A percentile compares a stretch with the other conserved stretches of the same genome.
phyloP scores from a whole-genome alignment of 2,113 vertebrate species.

The Desmodus rotundus region DNA sequence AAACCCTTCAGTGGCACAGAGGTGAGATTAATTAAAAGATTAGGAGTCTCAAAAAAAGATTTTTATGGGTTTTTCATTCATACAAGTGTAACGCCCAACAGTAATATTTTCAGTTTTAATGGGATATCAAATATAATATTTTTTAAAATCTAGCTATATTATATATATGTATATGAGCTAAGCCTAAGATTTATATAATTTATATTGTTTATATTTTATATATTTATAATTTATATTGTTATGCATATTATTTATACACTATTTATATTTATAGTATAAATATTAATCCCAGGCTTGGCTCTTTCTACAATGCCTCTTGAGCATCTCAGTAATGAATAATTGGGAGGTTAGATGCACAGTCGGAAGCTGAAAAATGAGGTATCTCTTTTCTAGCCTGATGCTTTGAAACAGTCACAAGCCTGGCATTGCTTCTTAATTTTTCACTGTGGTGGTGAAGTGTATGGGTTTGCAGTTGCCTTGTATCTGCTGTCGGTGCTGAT shows the following conservation, averaged over 20 bases:
- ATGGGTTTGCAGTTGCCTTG: slow-evolving; percentile 6
- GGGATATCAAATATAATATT: slow-evolving; percentile 60
- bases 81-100: slow-evolving; percentile 53
- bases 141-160: slow-evolving; percentile 29
- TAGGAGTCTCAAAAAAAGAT: slow-evolving; percentile 51
- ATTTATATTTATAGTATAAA: neutral
- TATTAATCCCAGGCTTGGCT: neutral
- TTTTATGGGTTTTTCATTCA: slow-evolving; percentile 64
- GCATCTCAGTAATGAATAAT: slow-evolving; percentile 41
- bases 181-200: neutral
- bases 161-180: neutral
- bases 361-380: slow-evolving; percentile 53
- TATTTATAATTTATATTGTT: neutral
- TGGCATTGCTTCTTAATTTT: slow-evolving; percentile 68
- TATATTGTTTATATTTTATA: neutral
- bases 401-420: slow-evolving; percentile 62
- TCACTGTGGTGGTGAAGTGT: slow-evolving; percentile 28
- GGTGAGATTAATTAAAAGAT: slow-evolving; percentile 76
- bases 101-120: slow-evolving; percentile 71
- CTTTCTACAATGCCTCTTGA: slow-evolving; percentile 40
- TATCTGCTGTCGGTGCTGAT: slow-evolving; percentile 11
- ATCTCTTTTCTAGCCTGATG: slow-evolving; percentile 41
- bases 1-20: slow-evolving; percentile 57
- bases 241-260: neutral
- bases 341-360: slow-evolving; percentile 38